Percentiles rank a stretch among this genome's conserved stretches.
phyloP scores from a whole-genome alignment of 1,140 invertebrate genomes.

The Oryctes rhinoceros region DNA sequence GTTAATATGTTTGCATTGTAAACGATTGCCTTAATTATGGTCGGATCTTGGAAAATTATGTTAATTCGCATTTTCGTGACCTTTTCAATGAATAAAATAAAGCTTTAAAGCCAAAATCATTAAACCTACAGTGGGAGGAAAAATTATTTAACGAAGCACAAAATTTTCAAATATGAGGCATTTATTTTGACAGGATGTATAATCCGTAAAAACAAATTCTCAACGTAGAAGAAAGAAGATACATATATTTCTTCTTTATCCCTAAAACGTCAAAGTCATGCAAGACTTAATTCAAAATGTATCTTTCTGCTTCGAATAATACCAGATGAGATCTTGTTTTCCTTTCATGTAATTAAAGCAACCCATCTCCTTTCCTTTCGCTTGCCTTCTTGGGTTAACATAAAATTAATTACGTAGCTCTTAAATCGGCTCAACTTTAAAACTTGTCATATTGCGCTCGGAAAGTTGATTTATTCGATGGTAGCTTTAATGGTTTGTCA shows the following conservation, averaged over 20 bases:
- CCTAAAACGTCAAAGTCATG: too few species aligned
- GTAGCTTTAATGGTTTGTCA: not conserved
- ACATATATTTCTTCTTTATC: too few species aligned
- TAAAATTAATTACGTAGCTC: not conserved
- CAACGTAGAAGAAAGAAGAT: too few species aligned
- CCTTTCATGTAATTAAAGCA: not conserved
- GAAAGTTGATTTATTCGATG: not conserved
- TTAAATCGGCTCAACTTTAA: not conserved
- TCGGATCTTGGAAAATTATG: not conserved
- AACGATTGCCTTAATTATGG: not conserved
- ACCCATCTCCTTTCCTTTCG: not conserved
- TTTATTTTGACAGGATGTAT: too few species aligned
- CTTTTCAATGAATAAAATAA: not conserved
- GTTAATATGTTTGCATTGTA: not conserved
- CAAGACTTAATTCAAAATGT: not conserved
- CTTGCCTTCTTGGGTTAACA: not conserved
- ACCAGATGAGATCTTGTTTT: not conserved
- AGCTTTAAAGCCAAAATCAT: too few species aligned
- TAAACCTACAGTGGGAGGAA: too few species aligned
- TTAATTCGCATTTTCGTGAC: not conserved
- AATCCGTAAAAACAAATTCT: too few species aligned
- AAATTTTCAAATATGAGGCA: too few species aligned
- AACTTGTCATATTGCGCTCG: not conserved
- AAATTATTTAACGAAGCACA: too few species aligned
- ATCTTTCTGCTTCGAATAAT: not conserved